Evolutionary conservation across 2,888 invertebrate genomes (phyloP), one percentile per base, ranked within the genome.

Genomic region (Philaethria dido): DNA sequence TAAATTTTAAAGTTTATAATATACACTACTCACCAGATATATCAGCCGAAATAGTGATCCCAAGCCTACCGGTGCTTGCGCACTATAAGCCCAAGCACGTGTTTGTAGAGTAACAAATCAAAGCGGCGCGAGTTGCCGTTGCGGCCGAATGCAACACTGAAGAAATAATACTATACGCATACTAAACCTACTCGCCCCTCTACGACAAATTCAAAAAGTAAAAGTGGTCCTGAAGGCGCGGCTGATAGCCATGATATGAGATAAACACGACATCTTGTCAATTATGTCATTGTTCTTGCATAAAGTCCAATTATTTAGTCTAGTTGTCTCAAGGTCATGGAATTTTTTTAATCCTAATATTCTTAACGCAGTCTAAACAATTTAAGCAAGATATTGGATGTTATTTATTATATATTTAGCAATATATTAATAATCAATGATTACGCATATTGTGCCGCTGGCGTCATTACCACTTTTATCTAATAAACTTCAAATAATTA

Each of bases 221-320:
- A 91, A 91, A 91, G 91, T 91, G 85, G 83, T 83, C 90, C 88
- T 82, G 83, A 81, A 86, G 88, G 88, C 84, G 86, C 84, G 86
- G 80, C 80, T 74, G 71, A 69, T 77, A 83, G 78, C 83, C 85
- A 81, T 87, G 84, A 72, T 76, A 29, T 33, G 11, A 52, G 70
- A 78, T 77, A 77, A 77, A 39, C 29, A 75, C 73, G 69, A 74
- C 75, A 73, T 73, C 62, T 65, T 62, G 47, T 60, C 57, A 57
- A 66, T 68, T 75, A 78, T 77, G 78, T 78, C 80, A 79, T 76
- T 78, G 79, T 69, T 68, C 47, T 77, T 80, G 82, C 80, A 78
- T 82, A 81, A 78, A 79, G 79, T 76, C 73, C 64, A 77, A 65
- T 64, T 47, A 33, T 22, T 60, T 62, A 61, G 57, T 70, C 63